These are phyloP conservation scores for Gymnocephalus cernua DNA, from an alignment of 2,113 vertebrate genomes.

Conservation along the genomic window DNA sequence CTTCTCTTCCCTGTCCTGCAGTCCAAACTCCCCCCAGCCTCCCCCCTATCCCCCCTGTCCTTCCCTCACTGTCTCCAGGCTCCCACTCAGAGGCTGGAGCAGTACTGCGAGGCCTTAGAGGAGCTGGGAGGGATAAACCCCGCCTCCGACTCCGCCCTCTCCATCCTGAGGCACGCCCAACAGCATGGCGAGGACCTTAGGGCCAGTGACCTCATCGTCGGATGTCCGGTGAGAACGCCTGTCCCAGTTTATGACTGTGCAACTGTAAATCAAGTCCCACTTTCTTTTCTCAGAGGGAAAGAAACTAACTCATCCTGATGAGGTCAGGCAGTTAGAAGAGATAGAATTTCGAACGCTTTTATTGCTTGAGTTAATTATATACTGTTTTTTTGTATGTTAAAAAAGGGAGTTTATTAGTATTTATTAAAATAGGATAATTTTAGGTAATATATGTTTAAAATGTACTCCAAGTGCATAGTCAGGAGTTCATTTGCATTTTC, in stretches of 20 bases:
- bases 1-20: constrained; percentile 31
- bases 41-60: constrained; percentile 76
- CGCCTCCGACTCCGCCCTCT: constrained; percentile 86
- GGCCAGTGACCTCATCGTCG: constrained; percentile 90
- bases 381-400: not conserved
- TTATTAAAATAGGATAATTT: not conserved
- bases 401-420: not conserved
- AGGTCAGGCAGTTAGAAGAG: constrained; percentile 38
- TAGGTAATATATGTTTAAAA: not conserved
- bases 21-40: constrained; percentile 78
- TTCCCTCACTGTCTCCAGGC: constrained; percentile 86
- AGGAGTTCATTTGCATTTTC: constrained; percentile 4
- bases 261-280: constrained; percentile 54
- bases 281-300: constrained; percentile 50
- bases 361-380: not conserved
- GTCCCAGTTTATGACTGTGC: constrained; percentile 55
- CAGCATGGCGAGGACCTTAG: constrained; percentile 90
- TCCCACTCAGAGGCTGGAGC: constrained; percentile 87
- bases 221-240: constrained; percentile 87
- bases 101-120: constrained; percentile 87
- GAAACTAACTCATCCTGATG: constrained; percentile 37
- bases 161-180: constrained; percentile 87
- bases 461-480: not conserved
- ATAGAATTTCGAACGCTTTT: not conserved
- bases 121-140: constrained; percentile 89